phyloP scores from a whole-genome alignment of 1,140 invertebrate genomes.

The Lepidurus couesii region DNA sequence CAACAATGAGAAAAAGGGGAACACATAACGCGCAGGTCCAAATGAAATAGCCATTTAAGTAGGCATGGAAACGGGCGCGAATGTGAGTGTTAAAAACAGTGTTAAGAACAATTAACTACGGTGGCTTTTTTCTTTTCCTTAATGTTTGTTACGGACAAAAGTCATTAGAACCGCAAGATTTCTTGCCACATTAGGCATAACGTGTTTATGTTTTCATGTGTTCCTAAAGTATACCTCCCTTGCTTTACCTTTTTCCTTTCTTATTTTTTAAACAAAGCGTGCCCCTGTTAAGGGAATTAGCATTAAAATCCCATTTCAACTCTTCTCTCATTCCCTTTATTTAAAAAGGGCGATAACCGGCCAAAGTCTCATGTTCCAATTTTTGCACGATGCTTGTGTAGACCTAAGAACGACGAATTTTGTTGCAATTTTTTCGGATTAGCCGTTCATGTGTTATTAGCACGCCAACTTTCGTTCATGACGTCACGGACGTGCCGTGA shows the following conservation, averaged over 20 bases:
- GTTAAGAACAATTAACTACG: neutral
- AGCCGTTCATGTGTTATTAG: no score
- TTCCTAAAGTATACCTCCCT: neutral
- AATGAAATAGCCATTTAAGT: neutral
- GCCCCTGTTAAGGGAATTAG: neutral
- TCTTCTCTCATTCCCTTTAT: neutral
- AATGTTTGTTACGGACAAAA: neutral
- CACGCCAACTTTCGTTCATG: no score
- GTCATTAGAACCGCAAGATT: constrained; percentile 1
- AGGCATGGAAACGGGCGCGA: constrained; percentile 10
- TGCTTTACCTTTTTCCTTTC: neutral
- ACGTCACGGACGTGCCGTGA: no score
- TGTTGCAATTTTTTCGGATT: no score
- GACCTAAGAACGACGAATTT: no score
- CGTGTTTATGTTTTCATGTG: neutral
- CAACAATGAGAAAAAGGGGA: neutral
- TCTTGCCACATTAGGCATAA: constrained; percentile 18
- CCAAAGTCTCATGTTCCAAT: neutral
- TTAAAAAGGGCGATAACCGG: neutral
- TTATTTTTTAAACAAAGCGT: neutral
- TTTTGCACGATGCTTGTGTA: neutral
- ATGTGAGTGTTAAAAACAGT: neutral
- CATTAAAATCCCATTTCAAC: constrained; percentile 5
- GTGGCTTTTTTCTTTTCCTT: neutral
- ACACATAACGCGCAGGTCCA: neutral